phyloP scores from a whole-genome alignment of 2,113 vertebrate genomes.

The Pygoscelis adeliae region DNA sequence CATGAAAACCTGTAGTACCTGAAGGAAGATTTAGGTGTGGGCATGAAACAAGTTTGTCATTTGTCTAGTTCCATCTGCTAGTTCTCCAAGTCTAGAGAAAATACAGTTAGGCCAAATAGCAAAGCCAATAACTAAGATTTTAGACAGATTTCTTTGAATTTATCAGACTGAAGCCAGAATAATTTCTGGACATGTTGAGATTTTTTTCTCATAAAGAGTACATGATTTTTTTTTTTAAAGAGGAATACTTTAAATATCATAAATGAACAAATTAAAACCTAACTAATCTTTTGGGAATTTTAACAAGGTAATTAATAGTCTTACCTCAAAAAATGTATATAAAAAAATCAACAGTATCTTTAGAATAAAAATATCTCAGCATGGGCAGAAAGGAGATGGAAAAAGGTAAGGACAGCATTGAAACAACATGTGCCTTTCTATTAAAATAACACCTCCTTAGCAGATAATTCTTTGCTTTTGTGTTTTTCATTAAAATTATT shows the following conservation, averaged over 20 bases:
- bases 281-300: not conserved
- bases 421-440: not conserved
- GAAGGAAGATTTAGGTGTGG: not conserved
- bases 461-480: not conserved
- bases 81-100: not conserved
- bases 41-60: not conserved
- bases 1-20: not conserved
- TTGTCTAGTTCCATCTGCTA: not conserved
- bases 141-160: not conserved
- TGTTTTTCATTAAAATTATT: not conserved
- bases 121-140: not conserved
- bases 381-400: not conserved
- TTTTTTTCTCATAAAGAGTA: not conserved
- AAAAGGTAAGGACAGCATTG: not conserved
- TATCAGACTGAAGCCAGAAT: not conserved
- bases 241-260: not conserved
- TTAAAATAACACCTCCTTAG: not conserved
- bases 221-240: not conserved
- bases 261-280: not conserved
- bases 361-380: not conserved
- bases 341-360: not conserved
- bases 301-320: not conserved
- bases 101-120: not conserved
- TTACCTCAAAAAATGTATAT: not conserved
- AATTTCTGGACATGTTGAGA: not conserved